These are phyloP conservation scores for Entosphenus tridentatus DNA, from an alignment of 2,113 vertebrate species.

Conservation along the genomic window DNA sequence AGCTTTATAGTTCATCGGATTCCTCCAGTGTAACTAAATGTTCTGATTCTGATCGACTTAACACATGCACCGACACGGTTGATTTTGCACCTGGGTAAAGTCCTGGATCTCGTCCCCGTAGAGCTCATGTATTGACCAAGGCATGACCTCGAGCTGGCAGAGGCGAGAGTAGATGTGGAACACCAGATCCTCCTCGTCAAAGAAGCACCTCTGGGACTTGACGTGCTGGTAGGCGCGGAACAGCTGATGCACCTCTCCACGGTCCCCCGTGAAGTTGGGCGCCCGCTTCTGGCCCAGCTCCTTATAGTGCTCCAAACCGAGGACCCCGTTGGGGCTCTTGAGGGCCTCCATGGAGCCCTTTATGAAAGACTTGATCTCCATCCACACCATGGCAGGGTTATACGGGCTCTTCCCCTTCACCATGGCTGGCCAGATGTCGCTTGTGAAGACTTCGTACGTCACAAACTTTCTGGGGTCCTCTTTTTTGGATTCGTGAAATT, in stretches of 20 bases:
- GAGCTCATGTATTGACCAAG: constrained; percentile 41
- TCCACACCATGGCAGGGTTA: constrained; percentile 38
- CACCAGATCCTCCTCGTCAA: constrained; percentile 39
- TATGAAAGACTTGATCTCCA: constrained; percentile 45
- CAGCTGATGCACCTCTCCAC: constrained; percentile 33
- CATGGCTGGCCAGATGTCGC: constrained; percentile 40
- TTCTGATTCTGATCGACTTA: too few species aligned
- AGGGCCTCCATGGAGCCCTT: constrained; percentile 44
- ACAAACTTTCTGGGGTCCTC: constrained; percentile 26
- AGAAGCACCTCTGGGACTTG: constrained; percentile 30
- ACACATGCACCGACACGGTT: too few species aligned
- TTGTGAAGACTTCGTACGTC: constrained; percentile 27
- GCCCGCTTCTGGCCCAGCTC: constrained; percentile 32
- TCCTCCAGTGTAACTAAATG: too few species aligned
- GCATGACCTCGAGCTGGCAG: constrained; percentile 22
- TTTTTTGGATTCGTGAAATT: constrained; percentile 18
- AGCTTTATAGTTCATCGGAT: too few species aligned
- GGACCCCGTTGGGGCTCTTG: constrained; percentile 21
- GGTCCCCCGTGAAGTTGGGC: constrained; percentile 35
- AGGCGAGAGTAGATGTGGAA: constrained; percentile 30
- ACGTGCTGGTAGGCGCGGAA: constrained; percentile 36
- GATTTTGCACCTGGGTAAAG: constrained; percentile 21
- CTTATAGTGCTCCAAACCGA: constrained; percentile 32
- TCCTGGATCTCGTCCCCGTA: constrained; percentile 47
- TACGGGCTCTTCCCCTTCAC: constrained; percentile 32